Evolutionary conservation across 2,113 vertebrate species (phyloP).

Genomic region (Telmatochromis sp.): DNA sequence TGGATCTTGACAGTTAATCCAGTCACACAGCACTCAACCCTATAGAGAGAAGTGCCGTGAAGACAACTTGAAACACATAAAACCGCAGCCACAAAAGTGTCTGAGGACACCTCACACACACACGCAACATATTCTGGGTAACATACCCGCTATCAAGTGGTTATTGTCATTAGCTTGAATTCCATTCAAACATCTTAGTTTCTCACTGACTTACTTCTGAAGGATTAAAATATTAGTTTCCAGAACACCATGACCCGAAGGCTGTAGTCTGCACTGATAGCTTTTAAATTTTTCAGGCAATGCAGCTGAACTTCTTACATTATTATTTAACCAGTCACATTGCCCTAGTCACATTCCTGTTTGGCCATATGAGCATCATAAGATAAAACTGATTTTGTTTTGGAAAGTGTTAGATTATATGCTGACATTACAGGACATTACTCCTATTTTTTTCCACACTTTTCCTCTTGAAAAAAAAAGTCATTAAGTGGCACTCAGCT

Average conservation of each 20-base stretch:
- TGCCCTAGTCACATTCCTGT: neutral
- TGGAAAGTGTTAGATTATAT: neutral
- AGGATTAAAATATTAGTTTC: neutral
- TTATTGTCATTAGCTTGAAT: neutral
- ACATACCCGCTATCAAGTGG: neutral
- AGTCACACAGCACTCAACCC: neutral
- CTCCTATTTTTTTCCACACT: neutral
- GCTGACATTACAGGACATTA: neutral
- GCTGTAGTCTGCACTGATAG: neutral
- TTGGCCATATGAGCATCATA: fast-evolving
- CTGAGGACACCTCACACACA: neutral
- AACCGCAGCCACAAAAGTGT: neutral
- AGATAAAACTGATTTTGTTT: neutral
- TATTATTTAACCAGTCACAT: neutral
- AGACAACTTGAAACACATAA: neutral
- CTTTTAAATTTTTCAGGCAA: neutral
- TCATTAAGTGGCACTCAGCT: neutral
- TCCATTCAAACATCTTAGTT: neutral
- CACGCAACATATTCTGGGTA: neutral
- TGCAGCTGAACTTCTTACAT: neutral
- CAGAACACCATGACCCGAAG: neutral
- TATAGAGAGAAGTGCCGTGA: neutral
- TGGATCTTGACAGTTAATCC: neutral
- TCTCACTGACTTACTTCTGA: neutral
- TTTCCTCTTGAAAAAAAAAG: neutral